These are phyloP conservation scores for Gobio occitaniae DNA, from an alignment of 2,797 vertebrate species.

Conservation along the genomic window DNA sequence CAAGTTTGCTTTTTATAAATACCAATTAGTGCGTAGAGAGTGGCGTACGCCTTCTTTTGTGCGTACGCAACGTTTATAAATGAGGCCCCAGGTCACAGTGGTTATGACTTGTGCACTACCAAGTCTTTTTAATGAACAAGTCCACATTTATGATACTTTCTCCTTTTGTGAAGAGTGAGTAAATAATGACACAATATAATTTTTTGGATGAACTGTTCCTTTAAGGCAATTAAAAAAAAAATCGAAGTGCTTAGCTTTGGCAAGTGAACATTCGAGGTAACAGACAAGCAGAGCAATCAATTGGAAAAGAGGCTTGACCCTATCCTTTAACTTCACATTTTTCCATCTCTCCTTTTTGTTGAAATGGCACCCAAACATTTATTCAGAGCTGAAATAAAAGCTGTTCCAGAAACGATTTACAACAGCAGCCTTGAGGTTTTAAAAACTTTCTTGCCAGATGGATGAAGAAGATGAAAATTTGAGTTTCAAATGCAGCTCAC, in stretches of 20 bases:
- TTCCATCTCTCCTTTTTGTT: slow-evolving; percentile 53
- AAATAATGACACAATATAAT: too few relatives aligned
- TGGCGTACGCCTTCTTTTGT: too few relatives aligned
- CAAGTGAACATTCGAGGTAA: slow-evolving; percentile 60
- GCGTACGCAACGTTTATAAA: too few relatives aligned
- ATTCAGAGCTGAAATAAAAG: slow-evolving; percentile 31
- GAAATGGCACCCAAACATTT: slow-evolving; percentile 26
- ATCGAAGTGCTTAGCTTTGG: slow-evolving; percentile 55
- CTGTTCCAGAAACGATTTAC: slow-evolving; percentile 21
- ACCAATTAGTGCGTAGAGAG: too few relatives aligned
- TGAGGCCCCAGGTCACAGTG: too few relatives aligned
- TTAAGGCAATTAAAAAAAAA: slow-evolving; percentile 61
- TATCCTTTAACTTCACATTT: slow-evolving; percentile 66
- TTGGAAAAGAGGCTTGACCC: slow-evolving; percentile 71
- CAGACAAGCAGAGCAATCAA: slow-evolving; percentile 63
- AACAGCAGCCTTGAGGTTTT: slow-evolving; percentile 27
- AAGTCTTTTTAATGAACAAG: too few relatives aligned
- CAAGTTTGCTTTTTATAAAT: too few relatives aligned
- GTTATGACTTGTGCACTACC: not conserved
- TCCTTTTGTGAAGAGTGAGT: not conserved
- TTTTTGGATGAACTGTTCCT: not conserved
- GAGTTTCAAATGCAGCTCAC: not conserved
- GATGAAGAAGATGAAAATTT: slow-evolving; percentile 21
- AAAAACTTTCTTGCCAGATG: slow-evolving; percentile 30
- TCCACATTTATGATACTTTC: not conserved